Percentiles rank a stretch among this genome's conserved stretches.
Evolutionary conservation across 2,888 invertebrate species (phyloP).

Genomic region (Limnephilus rhombicus): DNA sequence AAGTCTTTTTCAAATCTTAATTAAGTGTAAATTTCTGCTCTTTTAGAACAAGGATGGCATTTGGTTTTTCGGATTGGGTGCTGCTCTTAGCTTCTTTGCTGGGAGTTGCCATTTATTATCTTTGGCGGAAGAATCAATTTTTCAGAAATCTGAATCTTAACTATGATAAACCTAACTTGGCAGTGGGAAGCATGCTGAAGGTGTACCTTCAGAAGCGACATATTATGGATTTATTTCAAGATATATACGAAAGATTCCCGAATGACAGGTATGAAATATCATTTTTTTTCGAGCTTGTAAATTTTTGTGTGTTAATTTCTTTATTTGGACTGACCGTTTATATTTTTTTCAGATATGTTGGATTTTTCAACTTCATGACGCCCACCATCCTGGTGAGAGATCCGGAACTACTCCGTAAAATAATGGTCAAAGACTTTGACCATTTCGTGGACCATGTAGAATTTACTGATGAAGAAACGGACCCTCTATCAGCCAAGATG

Average conservation of each 20-base stretch:
- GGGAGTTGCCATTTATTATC: constrained; percentile 28
- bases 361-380: constrained; percentile 67
- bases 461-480: constrained; percentile 68
- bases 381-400: constrained; percentile 68
- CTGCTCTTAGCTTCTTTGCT: constrained; percentile 34
- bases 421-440: constrained; percentile 69
- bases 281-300: background rate
- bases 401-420: constrained; percentile 69
- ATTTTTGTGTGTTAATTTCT: background rate
- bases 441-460: constrained; percentile 68
- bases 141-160: constrained; percentile 49
- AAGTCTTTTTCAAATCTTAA: too few species aligned
- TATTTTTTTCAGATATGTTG: constrained; percentile 64
- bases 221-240: constrained; percentile 50
- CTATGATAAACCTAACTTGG: constrained; percentile 58
- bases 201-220: constrained; percentile 48
- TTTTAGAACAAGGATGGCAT: constrained; percentile 26
- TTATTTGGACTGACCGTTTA: background rate
- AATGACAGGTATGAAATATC: constrained; percentile 55
- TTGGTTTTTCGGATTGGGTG: constrained; percentile 38
- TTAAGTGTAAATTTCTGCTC: too few species aligned
- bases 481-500: constrained; percentile 68
- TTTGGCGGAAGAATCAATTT: constrained; percentile 51
- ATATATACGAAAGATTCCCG: constrained; percentile 38
- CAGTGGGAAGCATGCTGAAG: constrained; percentile 64